Base-by-base conservation (phyloP, 2,888 invertebrate species). In the Taenaris catops region DNA sequence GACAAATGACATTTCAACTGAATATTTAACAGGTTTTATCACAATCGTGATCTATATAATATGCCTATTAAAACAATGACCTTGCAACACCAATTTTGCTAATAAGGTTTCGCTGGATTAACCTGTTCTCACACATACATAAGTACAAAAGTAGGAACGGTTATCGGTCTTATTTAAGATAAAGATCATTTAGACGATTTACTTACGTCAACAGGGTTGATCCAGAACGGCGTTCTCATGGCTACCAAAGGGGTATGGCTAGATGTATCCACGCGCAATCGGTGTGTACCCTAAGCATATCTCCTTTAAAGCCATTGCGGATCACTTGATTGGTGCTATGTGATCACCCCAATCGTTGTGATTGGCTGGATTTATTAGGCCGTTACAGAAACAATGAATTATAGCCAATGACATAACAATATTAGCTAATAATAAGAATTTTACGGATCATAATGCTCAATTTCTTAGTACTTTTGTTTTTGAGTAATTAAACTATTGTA, bases 171-270 rank as follows among this genome's bases (percentile, higher is more conserved):
- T 23, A 23, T 24, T 25, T 16, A 11, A 48, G 67, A 68, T 69
- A 63, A 68, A 53, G 55, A 76, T 79, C 73, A 51, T 48, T 47
- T 37, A 46, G 54, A 58, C 53, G 59, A 73, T 71, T 67, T 58
- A 69, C 70, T 68, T 72, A 65, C 66, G 76, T 81, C 79, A 75
- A 76, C 81, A 73, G 64, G 62, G 57, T 63, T 74, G 69, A 67
- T 65, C 70, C 58, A 59, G 56, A 65, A 55, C 49, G 48, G 50
- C 55, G 67, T 53, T 54, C 53, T 55, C 53, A 49, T 49, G 48
- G 47, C 21, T 16, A 33, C 40, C 38, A 38, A 52, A 49, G 25
- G 57, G 25, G 32, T 25, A 10, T 23, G 1, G 4, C n/a, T 4
- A 31, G 8, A 31, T 23, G 14, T 23, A 10, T 16, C 10, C 21